phyloP scores from a whole-genome alignment of 2,113 vertebrate genomes.

The Herpetotheres cachinnans region DNA sequence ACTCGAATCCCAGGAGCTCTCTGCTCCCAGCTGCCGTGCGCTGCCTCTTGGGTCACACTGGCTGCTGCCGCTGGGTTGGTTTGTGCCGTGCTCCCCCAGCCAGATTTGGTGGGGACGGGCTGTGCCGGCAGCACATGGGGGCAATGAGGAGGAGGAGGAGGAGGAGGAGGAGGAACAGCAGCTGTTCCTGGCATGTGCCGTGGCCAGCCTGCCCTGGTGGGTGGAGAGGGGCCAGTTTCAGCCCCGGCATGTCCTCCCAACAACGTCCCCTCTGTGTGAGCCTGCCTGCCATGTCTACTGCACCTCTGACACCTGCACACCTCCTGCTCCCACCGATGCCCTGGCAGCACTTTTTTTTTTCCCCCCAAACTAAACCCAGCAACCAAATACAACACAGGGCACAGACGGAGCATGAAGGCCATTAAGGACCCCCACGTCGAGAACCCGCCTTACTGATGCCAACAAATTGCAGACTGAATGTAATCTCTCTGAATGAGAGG shows the following conservation, averaged over 20 bases:
- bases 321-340: not conserved
- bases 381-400: not conserved
- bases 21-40: not conserved
- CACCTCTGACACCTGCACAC: not conserved
- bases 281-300: not conserved
- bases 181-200: not conserved
- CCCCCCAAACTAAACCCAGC: not conserved
- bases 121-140: not conserved
- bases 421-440: not conserved
- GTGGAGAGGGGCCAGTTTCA: not conserved
- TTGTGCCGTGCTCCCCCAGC: not conserved
- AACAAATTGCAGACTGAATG: not conserved
- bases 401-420: not conserved
- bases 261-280: not conserved
- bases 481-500: not conserved
- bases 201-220: not conserved
- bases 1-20: not conserved
- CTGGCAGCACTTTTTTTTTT: not conserved
- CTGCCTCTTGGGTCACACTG: not conserved
- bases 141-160: not conserved
- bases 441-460: not conserved
- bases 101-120: not conserved
- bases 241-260: not conserved
- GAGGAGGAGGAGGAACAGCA: not conserved
- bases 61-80: not conserved